These are phyloP conservation scores for Thomomys bottae DNA, from an alignment of 2,113 vertebrate species.

Conservation along the genomic window DNA sequence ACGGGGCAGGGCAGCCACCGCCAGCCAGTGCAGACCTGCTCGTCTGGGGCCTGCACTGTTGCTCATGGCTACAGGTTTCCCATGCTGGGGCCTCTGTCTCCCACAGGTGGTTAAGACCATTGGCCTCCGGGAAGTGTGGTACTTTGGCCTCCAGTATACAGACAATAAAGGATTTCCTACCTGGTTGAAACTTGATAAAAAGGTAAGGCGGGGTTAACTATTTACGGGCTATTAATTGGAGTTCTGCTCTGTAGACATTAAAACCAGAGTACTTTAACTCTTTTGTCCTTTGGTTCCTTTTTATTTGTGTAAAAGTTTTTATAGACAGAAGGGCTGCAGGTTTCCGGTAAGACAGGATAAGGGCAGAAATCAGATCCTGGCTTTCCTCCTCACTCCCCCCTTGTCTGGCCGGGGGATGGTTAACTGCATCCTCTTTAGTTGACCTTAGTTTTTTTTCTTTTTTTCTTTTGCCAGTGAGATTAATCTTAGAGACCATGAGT, in stretches of 20 bases:
- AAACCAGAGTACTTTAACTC: neutral
- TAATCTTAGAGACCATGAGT: slow-evolving; percentile 60
- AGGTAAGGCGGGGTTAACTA: slow-evolving; percentile 87
- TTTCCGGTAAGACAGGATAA: slow-evolving; percentile 1
- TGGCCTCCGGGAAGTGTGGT: slow-evolving; percentile 96
- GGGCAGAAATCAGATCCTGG: neutral
- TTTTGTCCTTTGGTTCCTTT: slow-evolving; percentile 26
- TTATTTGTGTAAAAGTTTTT: slow-evolving; percentile 22
- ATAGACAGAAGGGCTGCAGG: neutral
- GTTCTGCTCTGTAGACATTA: neutral
- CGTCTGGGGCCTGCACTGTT: neutral
- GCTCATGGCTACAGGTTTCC: fast-evolving
- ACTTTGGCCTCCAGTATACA: slow-evolving; percentile 96
- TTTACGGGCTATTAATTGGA: slow-evolving; percentile 51
- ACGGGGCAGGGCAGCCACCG: fast-evolving
- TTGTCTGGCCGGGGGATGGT: neutral
- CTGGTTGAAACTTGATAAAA: slow-evolving; percentile 99
- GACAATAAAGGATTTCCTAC: slow-evolving; percentile 95
- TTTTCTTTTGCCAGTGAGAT: neutral
- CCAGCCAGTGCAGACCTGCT: too few species aligned
- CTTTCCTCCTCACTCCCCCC: neutral
- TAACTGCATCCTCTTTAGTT: neutral
- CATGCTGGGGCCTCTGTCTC: neutral
- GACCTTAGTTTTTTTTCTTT: neutral
- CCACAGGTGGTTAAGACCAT: slow-evolving; percentile 96